phyloP scores from a whole-genome alignment of 2,113 vertebrate genomes.

The Nycticryphes semicollaris region DNA sequence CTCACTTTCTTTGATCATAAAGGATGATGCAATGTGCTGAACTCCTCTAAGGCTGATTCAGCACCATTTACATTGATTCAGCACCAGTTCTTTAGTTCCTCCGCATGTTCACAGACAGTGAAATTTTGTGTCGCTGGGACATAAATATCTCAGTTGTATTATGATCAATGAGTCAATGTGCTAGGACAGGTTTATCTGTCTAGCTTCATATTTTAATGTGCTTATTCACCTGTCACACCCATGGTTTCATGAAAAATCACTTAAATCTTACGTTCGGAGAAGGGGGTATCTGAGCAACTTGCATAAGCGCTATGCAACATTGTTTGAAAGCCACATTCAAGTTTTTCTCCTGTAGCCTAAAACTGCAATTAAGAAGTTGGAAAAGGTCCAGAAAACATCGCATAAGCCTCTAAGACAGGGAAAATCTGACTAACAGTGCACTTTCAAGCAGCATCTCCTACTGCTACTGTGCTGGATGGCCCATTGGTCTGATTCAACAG shows the following conservation, averaged over 20 bases:
- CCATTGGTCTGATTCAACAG: neutral
- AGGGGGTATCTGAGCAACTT: neutral
- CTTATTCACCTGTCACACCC: neutral
- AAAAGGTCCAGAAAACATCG: neutral
- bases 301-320: accelerated
- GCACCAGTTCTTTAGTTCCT: neutral
- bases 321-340: neutral
- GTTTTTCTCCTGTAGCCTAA: neutral
- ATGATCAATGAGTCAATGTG: neutral
- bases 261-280: neutral
- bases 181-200: accelerated
- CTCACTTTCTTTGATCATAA: conserved; percentile 43
- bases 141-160: neutral
- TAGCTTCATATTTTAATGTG: neutral
- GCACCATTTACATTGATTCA: neutral
- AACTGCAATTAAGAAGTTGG: neutral
- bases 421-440: neutral
- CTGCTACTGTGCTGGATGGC: neutral
- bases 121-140: neutral
- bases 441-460: neutral
- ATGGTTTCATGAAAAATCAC: neutral
- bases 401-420: neutral
- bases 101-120: neutral
- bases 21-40: neutral
- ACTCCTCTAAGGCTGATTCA: conserved; percentile 20